These are phyloP conservation scores for Hycleus cichorii DNA, from an alignment of 1,140 invertebrate genomes.

Conservation along the genomic window DNA sequence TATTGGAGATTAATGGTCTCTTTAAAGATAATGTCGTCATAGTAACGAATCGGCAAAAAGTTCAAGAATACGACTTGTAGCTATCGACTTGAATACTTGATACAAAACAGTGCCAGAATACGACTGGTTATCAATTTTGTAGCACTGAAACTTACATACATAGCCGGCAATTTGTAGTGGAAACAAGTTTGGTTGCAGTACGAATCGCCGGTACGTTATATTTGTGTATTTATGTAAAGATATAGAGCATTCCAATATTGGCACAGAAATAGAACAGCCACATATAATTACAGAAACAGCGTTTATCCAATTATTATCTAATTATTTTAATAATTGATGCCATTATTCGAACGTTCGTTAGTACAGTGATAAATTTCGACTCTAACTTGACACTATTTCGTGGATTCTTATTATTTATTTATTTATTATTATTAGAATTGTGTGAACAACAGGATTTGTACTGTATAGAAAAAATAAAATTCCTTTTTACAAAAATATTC, in stretches of 20 bases:
- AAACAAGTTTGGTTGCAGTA: too few relatives aligned
- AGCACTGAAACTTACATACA: too few relatives aligned
- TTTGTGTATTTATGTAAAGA: background rate
- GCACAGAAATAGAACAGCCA: constrained; percentile 4
- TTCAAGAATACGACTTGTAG: constrained; percentile 1
- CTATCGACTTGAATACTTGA: too few relatives aligned
- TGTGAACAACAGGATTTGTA: too few relatives aligned
- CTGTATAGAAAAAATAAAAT: too few relatives aligned
- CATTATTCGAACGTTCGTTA: constrained; percentile 10
- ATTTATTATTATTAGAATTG: too few relatives aligned
- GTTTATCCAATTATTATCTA: background rate
- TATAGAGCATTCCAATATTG: constrained; percentile 12
- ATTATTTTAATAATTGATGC: constrained; percentile 1
- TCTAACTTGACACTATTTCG: background rate
- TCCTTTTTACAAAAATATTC: too few relatives aligned
- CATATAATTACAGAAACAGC: constrained; percentile 4
- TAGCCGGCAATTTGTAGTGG: too few relatives aligned
- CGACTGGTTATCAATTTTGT: too few relatives aligned
- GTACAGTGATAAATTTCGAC: background rate
- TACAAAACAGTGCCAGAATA: too few relatives aligned
- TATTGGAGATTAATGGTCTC: too few relatives aligned
- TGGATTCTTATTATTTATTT: background rate
- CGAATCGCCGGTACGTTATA: background rate
- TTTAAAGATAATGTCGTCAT: too few relatives aligned
- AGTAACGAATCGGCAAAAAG: background rate